Conservation (phyloP, 2,797 vertebrate species). For the Holocentrus rufus region DNA sequence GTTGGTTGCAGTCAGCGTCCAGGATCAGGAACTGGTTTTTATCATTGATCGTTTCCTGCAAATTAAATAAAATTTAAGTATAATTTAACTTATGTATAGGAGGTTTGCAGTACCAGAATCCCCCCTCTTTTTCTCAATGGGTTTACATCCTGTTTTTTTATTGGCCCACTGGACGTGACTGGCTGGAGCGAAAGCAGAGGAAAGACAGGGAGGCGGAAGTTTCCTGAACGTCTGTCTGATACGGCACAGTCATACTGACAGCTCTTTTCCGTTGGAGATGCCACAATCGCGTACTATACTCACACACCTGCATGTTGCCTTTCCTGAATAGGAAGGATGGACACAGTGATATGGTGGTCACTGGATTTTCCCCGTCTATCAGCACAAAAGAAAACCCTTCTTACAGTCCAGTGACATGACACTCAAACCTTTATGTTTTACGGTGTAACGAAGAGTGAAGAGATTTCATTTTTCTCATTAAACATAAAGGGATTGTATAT, state of each 20-base stretch:
- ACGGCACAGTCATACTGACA: not conserved
- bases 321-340: not conserved
- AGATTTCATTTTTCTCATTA: not conserved
- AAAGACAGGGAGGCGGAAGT: slow-evolving; percentile 12
- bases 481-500: slow-evolving; percentile 1
- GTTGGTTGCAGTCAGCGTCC: not conserved
- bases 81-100: not conserved
- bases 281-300: not conserved
- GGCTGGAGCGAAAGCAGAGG: slow-evolving; percentile 6
- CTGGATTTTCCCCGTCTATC: not conserved
- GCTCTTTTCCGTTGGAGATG: not conserved
- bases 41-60: not conserved
- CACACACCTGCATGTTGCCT: not conserved
- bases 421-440: not conserved
- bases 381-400: not conserved
- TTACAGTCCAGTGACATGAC: not conserved
- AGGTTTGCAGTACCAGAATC: not conserved
- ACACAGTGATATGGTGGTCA: not conserved
- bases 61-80: too few species aligned
- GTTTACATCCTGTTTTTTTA: slow-evolving; percentile 8
- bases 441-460: not conserved
- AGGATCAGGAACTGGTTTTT: not conserved
- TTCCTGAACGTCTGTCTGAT: not conserved
- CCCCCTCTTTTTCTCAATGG: not conserved
- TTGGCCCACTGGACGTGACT: slow-evolving; percentile 9